Percentiles rank a stretch among this genome's conserved stretches.
Conservation (phyloP, 2,113 vertebrate species). For the Colinus virginianus region DNA sequence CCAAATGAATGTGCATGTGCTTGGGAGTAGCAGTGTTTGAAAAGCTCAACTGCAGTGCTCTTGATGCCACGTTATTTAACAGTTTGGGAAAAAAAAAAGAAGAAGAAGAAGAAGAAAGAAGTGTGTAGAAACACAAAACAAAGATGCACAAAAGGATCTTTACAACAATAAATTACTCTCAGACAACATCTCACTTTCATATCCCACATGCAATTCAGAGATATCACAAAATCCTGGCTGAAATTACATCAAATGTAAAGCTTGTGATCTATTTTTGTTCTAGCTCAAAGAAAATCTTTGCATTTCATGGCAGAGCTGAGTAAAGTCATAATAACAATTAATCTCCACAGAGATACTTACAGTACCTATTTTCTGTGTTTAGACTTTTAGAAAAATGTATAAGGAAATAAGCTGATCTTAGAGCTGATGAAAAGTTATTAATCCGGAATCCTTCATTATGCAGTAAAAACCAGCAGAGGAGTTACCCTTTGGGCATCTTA, state of each 20-base stretch:
- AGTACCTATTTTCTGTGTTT: not conserved
- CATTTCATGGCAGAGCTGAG: not conserved
- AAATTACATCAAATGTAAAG: constrained; percentile 1
- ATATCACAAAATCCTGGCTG: not conserved
- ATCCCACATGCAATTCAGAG: not conserved
- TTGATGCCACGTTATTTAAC: not conserved
- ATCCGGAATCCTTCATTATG: not conserved
- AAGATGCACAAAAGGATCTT: not conserved
- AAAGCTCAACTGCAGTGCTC: not conserved
- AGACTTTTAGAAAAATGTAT: not conserved
- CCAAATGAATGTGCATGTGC: rapidly evolving
- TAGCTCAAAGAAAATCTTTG: constrained; percentile 29
- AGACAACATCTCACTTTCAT: not conserved
- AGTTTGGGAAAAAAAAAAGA: not conserved
- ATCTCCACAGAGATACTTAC: constrained; percentile 25
- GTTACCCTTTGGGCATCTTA: not conserved
- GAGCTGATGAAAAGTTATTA: not conserved
- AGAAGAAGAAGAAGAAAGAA: not conserved
- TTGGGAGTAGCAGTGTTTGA: not conserved
- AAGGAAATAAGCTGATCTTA: not conserved
- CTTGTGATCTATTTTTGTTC: constrained; percentile 18
- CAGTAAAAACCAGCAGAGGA: not conserved
- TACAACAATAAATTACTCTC: not conserved
- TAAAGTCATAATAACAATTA: constrained; percentile 49
- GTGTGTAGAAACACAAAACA: not conserved